Percentiles rank a stretch among this genome's conserved stretches.
phyloP scores from a whole-genome alignment of 2,888 invertebrate species.

The Aromia moschata region DNA sequence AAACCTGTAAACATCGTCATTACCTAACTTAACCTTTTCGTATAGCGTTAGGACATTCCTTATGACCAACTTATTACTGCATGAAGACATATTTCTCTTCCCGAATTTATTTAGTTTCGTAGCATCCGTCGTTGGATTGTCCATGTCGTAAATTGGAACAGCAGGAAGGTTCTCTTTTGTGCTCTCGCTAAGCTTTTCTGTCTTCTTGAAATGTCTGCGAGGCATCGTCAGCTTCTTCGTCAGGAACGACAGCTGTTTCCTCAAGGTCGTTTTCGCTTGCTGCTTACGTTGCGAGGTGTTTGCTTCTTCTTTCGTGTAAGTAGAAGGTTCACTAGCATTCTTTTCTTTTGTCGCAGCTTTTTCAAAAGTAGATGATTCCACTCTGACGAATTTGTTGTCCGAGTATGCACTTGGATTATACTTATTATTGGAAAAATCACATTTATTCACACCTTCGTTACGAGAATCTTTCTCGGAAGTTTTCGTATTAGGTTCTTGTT shows the following conservation, averaged over 20 bases:
- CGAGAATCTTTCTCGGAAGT: too few species aligned
- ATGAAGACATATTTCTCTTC: slow-evolving; percentile 5
- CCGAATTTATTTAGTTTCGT: background rate
- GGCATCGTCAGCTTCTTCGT: background rate
- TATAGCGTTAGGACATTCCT: background rate
- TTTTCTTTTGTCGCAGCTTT: too few species aligned
- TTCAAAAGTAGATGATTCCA: too few species aligned
- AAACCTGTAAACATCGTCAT: too few species aligned
- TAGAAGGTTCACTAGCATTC: background rate
- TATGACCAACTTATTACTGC: background rate
- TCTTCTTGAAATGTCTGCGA: background rate
- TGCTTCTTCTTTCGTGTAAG: background rate
- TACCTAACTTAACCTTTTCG: slow-evolving; percentile 9
- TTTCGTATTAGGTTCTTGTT: too few species aligned
- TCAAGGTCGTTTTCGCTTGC: background rate
- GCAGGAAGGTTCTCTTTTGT: background rate
- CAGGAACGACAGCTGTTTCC: background rate
- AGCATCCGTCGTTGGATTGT: background rate
- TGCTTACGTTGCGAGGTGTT: too few species aligned
- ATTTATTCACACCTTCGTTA: too few species aligned
- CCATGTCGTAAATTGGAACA: background rate
- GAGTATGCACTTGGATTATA: background rate
- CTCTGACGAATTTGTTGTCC: background rate
- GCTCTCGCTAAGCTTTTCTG: background rate
- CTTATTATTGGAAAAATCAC: background rate